Percentiles rank a stretch among this genome's conserved stretches.
phyloP scores from a whole-genome alignment of 2,113 vertebrate species.

The Xiphophorus hellerii region DNA sequence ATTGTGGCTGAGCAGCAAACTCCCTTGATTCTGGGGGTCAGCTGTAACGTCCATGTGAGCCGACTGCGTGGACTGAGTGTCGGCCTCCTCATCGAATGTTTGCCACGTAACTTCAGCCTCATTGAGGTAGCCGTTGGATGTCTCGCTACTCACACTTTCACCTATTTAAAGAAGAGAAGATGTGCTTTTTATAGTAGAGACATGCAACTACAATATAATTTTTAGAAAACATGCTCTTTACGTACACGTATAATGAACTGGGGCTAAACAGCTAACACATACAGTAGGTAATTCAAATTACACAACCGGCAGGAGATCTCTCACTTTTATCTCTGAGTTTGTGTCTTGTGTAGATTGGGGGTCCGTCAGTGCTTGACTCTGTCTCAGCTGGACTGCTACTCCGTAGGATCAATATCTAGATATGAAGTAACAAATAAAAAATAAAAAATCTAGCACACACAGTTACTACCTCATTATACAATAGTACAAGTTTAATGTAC shows the following conservation, averaged over 20 bases:
- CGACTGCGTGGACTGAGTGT: slow-evolving; percentile 80
- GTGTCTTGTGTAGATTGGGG: slow-evolving; percentile 58
- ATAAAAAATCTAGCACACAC: neutral
- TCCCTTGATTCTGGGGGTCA: slow-evolving; percentile 82
- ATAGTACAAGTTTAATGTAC: slow-evolving; percentile 31
- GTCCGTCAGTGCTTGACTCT: slow-evolving; percentile 82
- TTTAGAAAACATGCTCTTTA: neutral
- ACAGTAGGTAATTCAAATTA: neutral
- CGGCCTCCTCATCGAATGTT: slow-evolving; percentile 86
- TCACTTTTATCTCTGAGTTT: slow-evolving; percentile 90
- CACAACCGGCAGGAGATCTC: slow-evolving; percentile 25
- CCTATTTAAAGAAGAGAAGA: slow-evolving; percentile 69
- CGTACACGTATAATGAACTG: neutral
- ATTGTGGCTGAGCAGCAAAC: slow-evolving; percentile 88
- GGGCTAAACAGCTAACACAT: neutral
- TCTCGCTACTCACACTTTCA: slow-evolving; percentile 90
- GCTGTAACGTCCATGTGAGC: slow-evolving; percentile 77
- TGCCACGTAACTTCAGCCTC: slow-evolving; percentile 89
- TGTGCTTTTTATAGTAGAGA: neutral
- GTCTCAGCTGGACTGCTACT: slow-evolving; percentile 89
- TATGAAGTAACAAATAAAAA: slow-evolving; percentile 14
- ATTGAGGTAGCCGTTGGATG: slow-evolving; percentile 81
- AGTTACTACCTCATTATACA: neutral
- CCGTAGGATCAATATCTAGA: slow-evolving; percentile 81
- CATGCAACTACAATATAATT: neutral